Evolutionary conservation across 2,888 invertebrate genomes (phyloP), one percentile per base, ranked within the genome.

Genomic region (Hermaeophaga mercurialis): DNA sequence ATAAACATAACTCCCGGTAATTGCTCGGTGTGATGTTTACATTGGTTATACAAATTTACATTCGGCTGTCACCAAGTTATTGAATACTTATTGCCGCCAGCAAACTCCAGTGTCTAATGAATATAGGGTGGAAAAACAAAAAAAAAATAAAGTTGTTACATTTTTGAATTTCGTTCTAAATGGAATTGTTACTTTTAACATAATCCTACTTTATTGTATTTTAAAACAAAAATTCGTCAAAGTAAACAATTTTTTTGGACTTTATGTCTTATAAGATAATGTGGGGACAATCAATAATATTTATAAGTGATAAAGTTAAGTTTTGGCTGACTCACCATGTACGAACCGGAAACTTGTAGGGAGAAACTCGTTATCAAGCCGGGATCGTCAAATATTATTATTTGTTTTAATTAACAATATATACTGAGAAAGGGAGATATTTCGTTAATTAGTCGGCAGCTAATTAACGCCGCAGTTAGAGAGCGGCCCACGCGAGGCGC

Each of bases 1-100:
- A 75, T 75, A 75, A 75, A 75, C 75, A 75, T 75, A 73, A 75
- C 73, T 73, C 72, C 68, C 67, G 67, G 73, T 74, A 76, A 76
- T 76, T 75, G 70, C 73, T 70, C 71, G 71, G 73, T 71, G 74
- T 71, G 69, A 73, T 75, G 75, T 75, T 76, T 74, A 72, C 72
- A 70, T 71, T 72, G 57, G 56, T 72, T 72, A 67, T 69, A 70
- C 70, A 74, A 75, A 75, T 75, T 75, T 75, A 74, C 73, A 75
- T 74, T 73, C 70, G 71, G 70, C 72, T 71, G 71, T 68, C 67
- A 54, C 55, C 33, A 70, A 73, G 71, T 73, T 73, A 73, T 74
- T 68, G 73, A 72, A 71, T 72, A 71, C 72, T 73, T 70, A 69
- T 69, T 63, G 67, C 68, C 57, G 63, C 43, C 38, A 52, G 33